Base-by-base conservation (phyloP, 2,888 invertebrate genomes). In the Amblyteles armatorius region DNA sequence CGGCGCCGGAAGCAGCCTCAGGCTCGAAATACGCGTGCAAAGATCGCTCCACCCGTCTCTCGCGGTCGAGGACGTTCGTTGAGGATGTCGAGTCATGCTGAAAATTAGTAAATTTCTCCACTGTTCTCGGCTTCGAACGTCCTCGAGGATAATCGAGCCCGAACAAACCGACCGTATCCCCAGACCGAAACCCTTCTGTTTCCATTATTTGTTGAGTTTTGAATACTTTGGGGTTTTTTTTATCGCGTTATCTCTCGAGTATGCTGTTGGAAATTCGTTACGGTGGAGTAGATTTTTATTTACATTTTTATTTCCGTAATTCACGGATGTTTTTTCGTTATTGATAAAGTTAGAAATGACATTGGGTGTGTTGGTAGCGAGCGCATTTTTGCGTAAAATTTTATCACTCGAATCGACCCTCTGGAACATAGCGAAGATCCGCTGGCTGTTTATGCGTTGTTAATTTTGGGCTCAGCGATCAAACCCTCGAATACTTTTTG, bases 11-110 rank as follows among this genome's bases (percentile, higher is more conserved):
- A 52, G 5, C n/a, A 3, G 16, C 29, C 29, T 29, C 29, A 4
- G 60, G 26, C 26, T 60, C n/a, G 16, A 44, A 26, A 29, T 48
- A 69, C 69, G 55, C 60, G 29, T n/a, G 60, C 26, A 29, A 60
- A 29, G 29, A 60, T 60, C 22, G 50, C 16, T 29, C 50, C 22
- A 5, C 69, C 13, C 50, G 11, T n/a, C n/a, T 33, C 33, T 40
- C 65, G 5, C 29, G 26, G 16, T 11, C 60, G 60, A 26, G 13
- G 22, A 60, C 22, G 26, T 29, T 29, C 29, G 60, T 29, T 26
- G 16, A 33, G 29, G 63, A 16, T 6, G 16, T 63, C n/a, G 29
- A 33, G 63, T 29, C 29, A 29, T 33, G 29, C 33, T 4, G 29
- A 33, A 16, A 29, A 29, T 63, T 33, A 13, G 63, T 16, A 63